Percentiles rank a stretch among this genome's conserved stretches.
Evolutionary conservation across 2,797 vertebrate genomes (phyloP).

Genomic region (Squalus acanthias): DNA sequence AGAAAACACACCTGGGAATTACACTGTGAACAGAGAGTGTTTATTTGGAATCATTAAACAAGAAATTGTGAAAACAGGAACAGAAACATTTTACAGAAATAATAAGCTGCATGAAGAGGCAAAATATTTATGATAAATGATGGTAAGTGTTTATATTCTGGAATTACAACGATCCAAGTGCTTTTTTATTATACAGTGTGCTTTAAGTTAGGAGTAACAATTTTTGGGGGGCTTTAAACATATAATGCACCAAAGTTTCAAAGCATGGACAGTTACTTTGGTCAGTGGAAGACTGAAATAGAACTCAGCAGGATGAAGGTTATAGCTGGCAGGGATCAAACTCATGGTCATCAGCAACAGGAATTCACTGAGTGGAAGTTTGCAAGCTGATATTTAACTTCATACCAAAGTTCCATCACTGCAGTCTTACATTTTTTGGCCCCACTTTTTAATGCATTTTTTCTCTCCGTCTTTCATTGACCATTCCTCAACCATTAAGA

Average conservation of each 20-base stretch:
- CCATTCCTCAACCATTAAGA: not conserved
- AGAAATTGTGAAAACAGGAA: conserved; percentile 15
- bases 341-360: not conserved
- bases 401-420: not conserved
- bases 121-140: conserved; percentile 19
- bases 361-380: not conserved
- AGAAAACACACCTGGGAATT: conserved; percentile 20
- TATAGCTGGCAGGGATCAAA: not conserved
- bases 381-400: not conserved
- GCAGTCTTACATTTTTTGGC: not conserved
- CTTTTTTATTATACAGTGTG: not conserved
- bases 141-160: not conserved
- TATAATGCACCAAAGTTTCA: not conserved
- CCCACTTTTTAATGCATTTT: not conserved
- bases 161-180: not conserved
- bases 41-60: conserved; percentile 17
- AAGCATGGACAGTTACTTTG: not conserved
- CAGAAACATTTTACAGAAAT: conserved; percentile 17
- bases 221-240: not conserved
- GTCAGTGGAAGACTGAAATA: not conserved
- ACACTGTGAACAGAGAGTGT: not conserved
- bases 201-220: not conserved
- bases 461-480: not conserved
- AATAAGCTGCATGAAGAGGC: not conserved
- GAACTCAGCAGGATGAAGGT: not conserved